Evolutionary conservation across 2,113 vertebrate genomes (phyloP), one percentile per base, ranked within the genome.

Genomic region (Daphoenositta chrysoptera): DNA sequence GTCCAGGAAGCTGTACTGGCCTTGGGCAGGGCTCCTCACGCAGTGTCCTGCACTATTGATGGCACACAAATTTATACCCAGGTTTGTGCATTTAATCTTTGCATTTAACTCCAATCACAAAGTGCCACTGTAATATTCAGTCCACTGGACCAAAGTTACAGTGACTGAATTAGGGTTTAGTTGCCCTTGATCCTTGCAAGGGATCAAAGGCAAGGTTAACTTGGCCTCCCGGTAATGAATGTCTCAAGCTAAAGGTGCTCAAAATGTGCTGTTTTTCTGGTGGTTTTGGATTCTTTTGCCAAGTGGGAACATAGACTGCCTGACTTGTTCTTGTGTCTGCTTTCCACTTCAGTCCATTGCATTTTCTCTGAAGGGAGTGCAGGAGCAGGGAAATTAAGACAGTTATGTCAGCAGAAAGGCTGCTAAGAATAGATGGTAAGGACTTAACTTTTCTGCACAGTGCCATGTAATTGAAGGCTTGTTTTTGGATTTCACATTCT

Each of bases 401-500:
- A 92, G 82, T 83, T 61, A 56, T 7, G 61, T 87, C 84, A 90
- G 84, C 78, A 93, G 81, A 93, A 80, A 77, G 68, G 64, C 75
- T 94, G 60, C 79, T 90, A 83, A 94, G 71, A 95, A 81, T 86
- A 96, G 85, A 63, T 83, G 64, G 64, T 44, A 86, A 83, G 40
- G 79, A 54, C 58, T 95, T 94, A 30, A 30, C 56, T 96, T 95
- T 95, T 93, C 88, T 88, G 9, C 47, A 31, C 39, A 45, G 40
- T 69, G 78, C 58, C 17, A 3, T 58, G 19, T 83, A 83, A 71
- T 61, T 19, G 16, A 93, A 81, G 44, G 56, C 60, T 17, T 88
- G 75, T 73, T 95, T 96, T 90, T 76, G 68, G 44, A 90, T 92
- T 96, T 95, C 85, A 93, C 71, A 37, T 96, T 86, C 83, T 94